Evolutionary conservation across 2,888 invertebrate genomes (phyloP).

Genomic region (Nebria brevicollis): DNA sequence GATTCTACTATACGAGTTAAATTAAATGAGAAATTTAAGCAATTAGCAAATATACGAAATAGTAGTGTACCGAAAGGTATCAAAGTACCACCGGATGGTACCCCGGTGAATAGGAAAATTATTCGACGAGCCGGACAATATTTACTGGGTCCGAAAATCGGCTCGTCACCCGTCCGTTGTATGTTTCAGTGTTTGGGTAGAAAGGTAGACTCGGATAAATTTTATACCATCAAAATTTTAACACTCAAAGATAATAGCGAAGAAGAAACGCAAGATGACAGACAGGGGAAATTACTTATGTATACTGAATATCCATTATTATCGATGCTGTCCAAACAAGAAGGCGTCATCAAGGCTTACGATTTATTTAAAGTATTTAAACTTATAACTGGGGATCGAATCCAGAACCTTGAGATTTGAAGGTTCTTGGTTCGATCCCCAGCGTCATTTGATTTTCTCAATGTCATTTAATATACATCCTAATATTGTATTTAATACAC

Average conservation of each 20-base stretch:
- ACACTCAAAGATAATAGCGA: conserved; percentile 66
- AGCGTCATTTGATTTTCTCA: no score
- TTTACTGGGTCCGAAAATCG: conserved; percentile 75
- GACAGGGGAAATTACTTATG: conserved; percentile 80
- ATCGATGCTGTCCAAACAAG: conserved; percentile 73
- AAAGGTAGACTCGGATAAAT: conserved; percentile 75
- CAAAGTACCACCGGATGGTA: conserved; percentile 66
- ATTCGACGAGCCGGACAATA: conserved; percentile 75
- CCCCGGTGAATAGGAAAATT: conserved; percentile 66
- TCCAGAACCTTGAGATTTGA: no score
- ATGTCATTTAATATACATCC: no score
- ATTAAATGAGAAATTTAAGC: not conserved
- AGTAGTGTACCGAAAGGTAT: not conserved
- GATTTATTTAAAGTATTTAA: conserved; percentile 75
- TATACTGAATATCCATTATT: conserved; percentile 81
- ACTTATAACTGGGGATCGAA: not conserved
- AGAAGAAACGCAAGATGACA: conserved; percentile 76
- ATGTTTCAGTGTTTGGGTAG: conserved; percentile 80
- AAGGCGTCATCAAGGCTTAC: conserved; percentile 80
- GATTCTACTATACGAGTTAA: not conserved
- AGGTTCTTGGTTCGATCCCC: no score
- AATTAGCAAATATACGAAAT: not conserved
- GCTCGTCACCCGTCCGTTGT: conserved; percentile 79
- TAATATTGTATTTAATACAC: no score
- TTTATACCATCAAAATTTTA: conserved; percentile 73